Evolutionary conservation across 2,888 invertebrate species (phyloP), one percentile per base, ranked within the genome.

Genomic region (Cosmia trapezina): DNA sequence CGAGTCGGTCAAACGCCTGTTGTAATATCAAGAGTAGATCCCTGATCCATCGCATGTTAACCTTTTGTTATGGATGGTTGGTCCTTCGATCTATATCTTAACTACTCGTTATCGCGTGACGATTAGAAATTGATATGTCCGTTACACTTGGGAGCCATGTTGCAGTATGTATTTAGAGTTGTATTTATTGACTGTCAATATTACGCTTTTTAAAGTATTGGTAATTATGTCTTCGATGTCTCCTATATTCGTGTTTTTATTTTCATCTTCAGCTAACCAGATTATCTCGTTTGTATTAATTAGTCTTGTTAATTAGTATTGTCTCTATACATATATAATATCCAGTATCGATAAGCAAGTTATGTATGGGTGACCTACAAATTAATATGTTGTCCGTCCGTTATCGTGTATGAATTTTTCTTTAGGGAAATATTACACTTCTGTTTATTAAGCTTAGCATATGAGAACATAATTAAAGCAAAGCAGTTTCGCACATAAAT

Each of bases 31-130:
- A 65, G 74, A 70, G 61, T 65, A 28, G 28, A 63, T 73, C 47
- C 57, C 22, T 72, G 54, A 79, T 72, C 54, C 49, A 70, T 64
- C 66, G 59, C 62, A 63, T 47, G 73, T 57, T 73, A 67, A 67
- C 67, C 67, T 80, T 83, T 83, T 51, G 70, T 43, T 37, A 65
- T 65, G 67, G 70, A 65, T 83, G 70, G 61, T 37, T 59, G 70
- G 41, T 43, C 56, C 64, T 61, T 19, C 64, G 83, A 79, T 70
- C 45, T 61, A 74, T 70, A 67, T 74, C 64, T 73, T 61, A 60
- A 57, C 22, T 70, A 61, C 33, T 68, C 66, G 33, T 6, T 61
- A 73, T 70, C 17, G 61, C 63, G 53, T 65, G 79, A 63, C 79
- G 57, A 54, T 59, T 43, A 56, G 51, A 63, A 71, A 82, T 78